These are phyloP conservation scores for Listronotus bonariensis DNA, from an alignment of 1,140 invertebrate genomes.

Conservation along the genomic window DNA sequence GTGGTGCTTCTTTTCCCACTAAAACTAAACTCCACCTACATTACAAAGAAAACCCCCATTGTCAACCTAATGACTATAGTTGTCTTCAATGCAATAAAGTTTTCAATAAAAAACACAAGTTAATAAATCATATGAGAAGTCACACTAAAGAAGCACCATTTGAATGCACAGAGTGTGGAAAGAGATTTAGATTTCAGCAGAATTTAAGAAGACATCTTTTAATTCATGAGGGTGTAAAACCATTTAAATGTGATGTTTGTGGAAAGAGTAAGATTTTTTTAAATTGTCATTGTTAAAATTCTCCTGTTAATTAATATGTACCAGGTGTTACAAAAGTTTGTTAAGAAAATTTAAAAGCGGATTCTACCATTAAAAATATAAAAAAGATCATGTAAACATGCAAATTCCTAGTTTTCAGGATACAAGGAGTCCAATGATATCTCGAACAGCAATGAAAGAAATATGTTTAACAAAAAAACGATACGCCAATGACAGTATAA, in stretches of 20 bases:
- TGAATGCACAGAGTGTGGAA: conserved; percentile 34
- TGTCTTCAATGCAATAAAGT: conserved; percentile 31
- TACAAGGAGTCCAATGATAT: too few species aligned
- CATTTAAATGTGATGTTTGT: conserved; percentile 38
- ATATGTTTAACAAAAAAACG: too few species aligned
- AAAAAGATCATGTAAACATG: too few species aligned
- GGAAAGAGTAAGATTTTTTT: conserved; percentile 28
- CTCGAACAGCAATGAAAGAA: too few species aligned
- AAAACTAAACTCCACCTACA: conserved; percentile 5
- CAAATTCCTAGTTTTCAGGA: too few species aligned
- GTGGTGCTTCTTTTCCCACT: conserved; percentile 4
- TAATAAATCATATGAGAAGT: conserved; percentile 33
- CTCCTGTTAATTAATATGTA: background rate
- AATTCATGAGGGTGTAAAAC: conserved; percentile 34
- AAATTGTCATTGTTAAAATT: conserved; percentile 1
- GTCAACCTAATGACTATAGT: background rate
- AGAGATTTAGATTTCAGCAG: conserved; percentile 27
- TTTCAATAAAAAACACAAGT: conserved; percentile 23
- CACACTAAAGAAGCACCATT: conserved; percentile 35
- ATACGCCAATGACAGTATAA: too few species aligned
- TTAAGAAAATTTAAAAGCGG: too few species aligned
- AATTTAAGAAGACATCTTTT: conserved; percentile 35
- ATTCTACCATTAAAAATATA: too few species aligned
- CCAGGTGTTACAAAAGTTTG: too few species aligned
- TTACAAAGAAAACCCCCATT: conserved; percentile 13